phyloP scores from a whole-genome alignment of 2,797 vertebrate species.

The Coregonus ussuriensis region DNA sequence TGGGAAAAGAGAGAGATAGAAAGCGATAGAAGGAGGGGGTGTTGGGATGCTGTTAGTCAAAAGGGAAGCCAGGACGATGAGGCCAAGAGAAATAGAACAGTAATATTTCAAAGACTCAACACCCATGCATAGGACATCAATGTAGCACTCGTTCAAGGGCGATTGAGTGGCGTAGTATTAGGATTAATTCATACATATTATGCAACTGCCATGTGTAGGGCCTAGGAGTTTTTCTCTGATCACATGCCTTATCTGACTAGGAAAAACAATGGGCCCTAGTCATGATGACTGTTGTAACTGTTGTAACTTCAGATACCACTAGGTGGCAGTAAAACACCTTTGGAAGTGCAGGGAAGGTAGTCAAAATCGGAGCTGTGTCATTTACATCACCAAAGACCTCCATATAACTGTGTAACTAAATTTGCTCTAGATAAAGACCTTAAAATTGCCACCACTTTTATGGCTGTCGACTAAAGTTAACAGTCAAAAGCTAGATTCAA shows the following conservation, averaged over 20 bases:
- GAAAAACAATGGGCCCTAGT: background rate
- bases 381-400: background rate
- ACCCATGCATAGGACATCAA: background rate
- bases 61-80: slow-evolving; percentile 47
- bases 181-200: background rate
- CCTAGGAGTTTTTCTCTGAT: background rate
- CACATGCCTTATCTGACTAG: no score
- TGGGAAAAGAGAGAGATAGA: background rate
- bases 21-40: background rate
- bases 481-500: background rate
- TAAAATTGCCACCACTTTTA: background rate
- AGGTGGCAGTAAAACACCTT: slow-evolving; percentile 55
- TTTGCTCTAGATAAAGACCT: background rate
- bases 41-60: background rate
- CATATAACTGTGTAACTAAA: background rate
- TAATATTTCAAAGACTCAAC: background rate
- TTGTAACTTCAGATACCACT: slow-evolving; percentile 39
- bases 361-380: slow-evolving; percentile 20
- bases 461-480: slow-evolving; percentile 2
- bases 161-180: background rate
- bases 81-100: slow-evolving; percentile 22
- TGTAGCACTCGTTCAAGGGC: background rate
- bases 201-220: background rate
- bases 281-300: background rate
- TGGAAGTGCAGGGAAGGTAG: background rate